phyloP scores from a whole-genome alignment of 2,797 vertebrate genomes.

The Gallinago nigripennis region DNA sequence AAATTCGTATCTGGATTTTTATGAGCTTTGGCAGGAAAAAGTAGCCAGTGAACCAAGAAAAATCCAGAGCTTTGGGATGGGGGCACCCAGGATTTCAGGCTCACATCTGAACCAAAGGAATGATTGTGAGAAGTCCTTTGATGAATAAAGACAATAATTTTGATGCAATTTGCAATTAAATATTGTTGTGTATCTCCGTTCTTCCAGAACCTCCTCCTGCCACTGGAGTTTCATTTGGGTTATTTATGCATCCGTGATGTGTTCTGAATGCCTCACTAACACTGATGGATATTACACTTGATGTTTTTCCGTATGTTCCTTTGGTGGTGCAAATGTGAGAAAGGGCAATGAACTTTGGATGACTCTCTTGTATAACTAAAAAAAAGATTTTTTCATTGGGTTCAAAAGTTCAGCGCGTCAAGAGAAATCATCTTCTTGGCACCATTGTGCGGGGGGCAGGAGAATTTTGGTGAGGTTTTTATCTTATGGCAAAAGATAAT shows the following conservation, averaged over 20 bases:
- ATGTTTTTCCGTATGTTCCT: constrained; percentile 74
- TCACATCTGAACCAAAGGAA: not conserved
- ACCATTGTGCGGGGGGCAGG: not conserved
- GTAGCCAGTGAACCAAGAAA: constrained; percentile 62
- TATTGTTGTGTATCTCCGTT: not conserved
- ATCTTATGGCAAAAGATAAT: not conserved
- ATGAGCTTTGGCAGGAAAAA: constrained; percentile 70
- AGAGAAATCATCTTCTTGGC: constrained; percentile 58
- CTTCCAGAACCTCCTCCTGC: constrained; percentile 29
- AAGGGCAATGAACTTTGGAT: constrained; percentile 75
- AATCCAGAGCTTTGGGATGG: constrained; percentile 14
- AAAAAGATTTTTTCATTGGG: constrained; percentile 3
- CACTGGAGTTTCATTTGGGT: constrained; percentile 21
- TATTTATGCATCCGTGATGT: constrained; percentile 59
- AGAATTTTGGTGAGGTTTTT: not conserved
- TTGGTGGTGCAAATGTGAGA: constrained; percentile 72
- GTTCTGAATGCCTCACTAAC: constrained; percentile 48
- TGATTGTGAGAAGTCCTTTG: constrained; percentile 11
- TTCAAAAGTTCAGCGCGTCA: constrained; percentile 76
- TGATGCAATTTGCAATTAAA: constrained; percentile 44
- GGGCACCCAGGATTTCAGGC: not conserved
- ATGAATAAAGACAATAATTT: constrained; percentile 10
- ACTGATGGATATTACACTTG: constrained; percentile 75
- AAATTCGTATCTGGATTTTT: constrained; percentile 64
- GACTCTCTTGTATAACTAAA: constrained; percentile 67